Evolutionary conservation across 2,888 invertebrate species (phyloP).

Genomic region (Parthenolecanium corni): DNA sequence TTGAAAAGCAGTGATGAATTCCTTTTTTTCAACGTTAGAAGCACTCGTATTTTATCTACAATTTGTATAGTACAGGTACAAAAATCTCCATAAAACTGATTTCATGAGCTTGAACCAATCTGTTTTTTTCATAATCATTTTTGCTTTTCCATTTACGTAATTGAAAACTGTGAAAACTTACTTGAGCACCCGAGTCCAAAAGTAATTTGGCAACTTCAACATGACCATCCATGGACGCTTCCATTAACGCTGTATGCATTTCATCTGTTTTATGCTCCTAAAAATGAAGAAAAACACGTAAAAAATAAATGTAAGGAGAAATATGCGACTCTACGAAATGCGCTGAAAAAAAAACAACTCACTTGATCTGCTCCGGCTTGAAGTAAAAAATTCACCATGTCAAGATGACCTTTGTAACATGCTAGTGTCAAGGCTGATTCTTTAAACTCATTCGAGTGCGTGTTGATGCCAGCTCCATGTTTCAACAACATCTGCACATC

Average conservation of each 20-base stretch:
- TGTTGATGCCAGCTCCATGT: constrained; percentile 94
- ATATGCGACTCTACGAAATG: constrained; percentile 8
- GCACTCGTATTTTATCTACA: too few species aligned
- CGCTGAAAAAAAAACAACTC: constrained; percentile 21
- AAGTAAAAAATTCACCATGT: constrained; percentile 91
- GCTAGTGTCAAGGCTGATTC: constrained; percentile 93
- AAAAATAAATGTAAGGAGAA: background rate
- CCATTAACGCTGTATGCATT: constrained; percentile 99
- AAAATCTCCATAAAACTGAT: too few species aligned
- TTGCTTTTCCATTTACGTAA: background rate
- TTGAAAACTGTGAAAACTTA: constrained; percentile 34
- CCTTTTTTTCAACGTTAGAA: too few species aligned
- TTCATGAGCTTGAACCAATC: too few species aligned
- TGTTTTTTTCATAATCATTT: background rate
- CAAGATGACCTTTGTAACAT: constrained; percentile 91
- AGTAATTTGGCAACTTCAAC: constrained; percentile 91
- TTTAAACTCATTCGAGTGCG: constrained; percentile 97
- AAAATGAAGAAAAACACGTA: constrained; percentile 28
- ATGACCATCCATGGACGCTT: constrained; percentile 99
- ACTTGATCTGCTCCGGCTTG: constrained; percentile 84
- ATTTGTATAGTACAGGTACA: too few species aligned
- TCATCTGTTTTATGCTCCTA: constrained; percentile 97
- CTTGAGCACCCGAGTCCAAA: constrained; percentile 91
- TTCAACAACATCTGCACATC: constrained; percentile 59
- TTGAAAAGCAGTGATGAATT: too few species aligned